Percentiles rank a stretch among this genome's conserved stretches.
Conservation (phyloP, 2,888 invertebrate species). For the Drosophila mimetica region DNA sequence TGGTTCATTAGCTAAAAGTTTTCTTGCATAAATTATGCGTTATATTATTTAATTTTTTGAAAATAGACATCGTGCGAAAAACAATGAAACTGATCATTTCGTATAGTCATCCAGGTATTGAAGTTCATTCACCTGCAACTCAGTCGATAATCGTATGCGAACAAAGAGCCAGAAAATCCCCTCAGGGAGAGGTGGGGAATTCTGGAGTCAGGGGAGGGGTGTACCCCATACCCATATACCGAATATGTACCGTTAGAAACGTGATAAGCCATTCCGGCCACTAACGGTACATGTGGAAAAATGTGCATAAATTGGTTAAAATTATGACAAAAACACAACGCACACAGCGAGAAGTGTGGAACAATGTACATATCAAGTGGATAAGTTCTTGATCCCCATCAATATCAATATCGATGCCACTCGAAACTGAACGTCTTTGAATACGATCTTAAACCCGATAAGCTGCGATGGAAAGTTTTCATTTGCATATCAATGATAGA, state of each 20-base stretch:
- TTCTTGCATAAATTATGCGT: slow-evolving; percentile 67
- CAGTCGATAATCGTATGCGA: slow-evolving; percentile 60
- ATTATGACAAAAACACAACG: slow-evolving; percentile 63
- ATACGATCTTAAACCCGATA: slow-evolving; percentile 52
- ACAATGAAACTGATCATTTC: slow-evolving; percentile 64
- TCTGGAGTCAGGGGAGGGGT: slow-evolving; percentile 3
- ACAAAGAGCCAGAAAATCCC: slow-evolving; percentile 34
- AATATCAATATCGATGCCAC: slow-evolving; percentile 65
- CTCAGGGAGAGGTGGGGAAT: slow-evolving; percentile 21
- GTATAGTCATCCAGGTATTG: slow-evolving; percentile 58
- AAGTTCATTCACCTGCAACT: slow-evolving; percentile 66
- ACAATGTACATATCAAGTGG: slow-evolving; percentile 45
- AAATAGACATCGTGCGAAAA: slow-evolving; percentile 42
- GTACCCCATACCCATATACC: neutral
- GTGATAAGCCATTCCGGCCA: slow-evolving; percentile 49
- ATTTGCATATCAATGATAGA: slow-evolving; percentile 52
- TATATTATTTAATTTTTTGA: slow-evolving; percentile 61
- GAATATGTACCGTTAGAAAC: slow-evolving; percentile 62
- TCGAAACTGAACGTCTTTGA: slow-evolving; percentile 35
- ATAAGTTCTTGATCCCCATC: slow-evolving; percentile 35
- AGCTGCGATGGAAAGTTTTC: slow-evolving; percentile 39
- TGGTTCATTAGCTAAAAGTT: slow-evolving; percentile 67
- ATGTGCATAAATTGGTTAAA: slow-evolving; percentile 59
- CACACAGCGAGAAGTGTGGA: slow-evolving; percentile 14
- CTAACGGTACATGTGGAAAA: slow-evolving; percentile 60